Conservation (phyloP, 2,113 vertebrate genomes). For the Nymphicus hollandicus region DNA sequence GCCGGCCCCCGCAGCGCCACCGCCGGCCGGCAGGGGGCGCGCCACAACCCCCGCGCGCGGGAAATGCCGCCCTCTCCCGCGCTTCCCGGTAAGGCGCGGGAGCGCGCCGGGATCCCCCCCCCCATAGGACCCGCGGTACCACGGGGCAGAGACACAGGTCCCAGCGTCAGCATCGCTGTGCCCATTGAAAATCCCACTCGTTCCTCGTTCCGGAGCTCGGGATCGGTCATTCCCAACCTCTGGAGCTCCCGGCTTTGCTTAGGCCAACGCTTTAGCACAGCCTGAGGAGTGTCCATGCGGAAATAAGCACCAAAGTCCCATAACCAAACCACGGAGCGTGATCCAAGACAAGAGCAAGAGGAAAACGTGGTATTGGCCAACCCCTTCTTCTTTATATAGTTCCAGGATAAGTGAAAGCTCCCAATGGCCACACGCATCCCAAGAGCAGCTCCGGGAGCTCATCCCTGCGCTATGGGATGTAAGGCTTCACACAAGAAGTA, state of each 20-base stretch:
- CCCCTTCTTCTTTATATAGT: background rate
- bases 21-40: background rate
- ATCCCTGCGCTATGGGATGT: too few species aligned
- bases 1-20: slow-evolving; percentile 59
- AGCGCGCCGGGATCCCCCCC: too few species aligned
- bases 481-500: too few species aligned
- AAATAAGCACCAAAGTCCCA: background rate
- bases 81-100: too few species aligned
- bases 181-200: background rate
- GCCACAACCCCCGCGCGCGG: too few species aligned
- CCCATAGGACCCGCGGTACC: background rate
- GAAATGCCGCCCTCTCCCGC: too few species aligned
- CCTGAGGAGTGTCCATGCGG: background rate
- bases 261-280: background rate
- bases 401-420: background rate
- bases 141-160: too few species aligned
- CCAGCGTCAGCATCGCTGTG: background rate
- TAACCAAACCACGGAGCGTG: background rate
- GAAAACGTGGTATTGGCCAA: background rate
- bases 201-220: background rate
- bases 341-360: background rate
- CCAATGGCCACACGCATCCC: background rate
- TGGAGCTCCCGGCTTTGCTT: background rate
- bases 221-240: background rate
- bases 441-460: too few species aligned